Base-by-base conservation (phyloP, 2,797 vertebrate species). In the Pelobates cultripes region DNA sequence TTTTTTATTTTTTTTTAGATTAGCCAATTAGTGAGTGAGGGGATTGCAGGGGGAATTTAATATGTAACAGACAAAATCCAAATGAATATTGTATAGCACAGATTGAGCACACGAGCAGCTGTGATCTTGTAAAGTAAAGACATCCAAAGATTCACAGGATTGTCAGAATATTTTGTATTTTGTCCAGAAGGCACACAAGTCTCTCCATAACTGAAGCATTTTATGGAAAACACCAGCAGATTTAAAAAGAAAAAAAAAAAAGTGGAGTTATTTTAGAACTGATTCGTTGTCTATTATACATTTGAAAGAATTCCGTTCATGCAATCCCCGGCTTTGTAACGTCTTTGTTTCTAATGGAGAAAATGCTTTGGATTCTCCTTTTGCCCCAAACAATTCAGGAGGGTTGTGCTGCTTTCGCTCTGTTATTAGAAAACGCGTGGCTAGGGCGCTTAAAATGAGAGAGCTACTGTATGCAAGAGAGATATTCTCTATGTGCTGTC, bases 401-500 rank as follows among this genome's bases (percentile, higher is more conserved):
- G 90, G 90, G 84, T 87, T 90, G 87, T 87, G 89, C 88, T 85
- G 89, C 88, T 90, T 90, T 90, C 88, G 60, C 85, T 91, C 87
- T 90, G 91, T 89, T 90, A 90, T 89, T 89, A 92, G 90, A 92
- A 91, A 91, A 91, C 89, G 92, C 88, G 91, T 90, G 93, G 90
- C 91, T 89, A 85, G 91, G 91, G 90, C 83, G 84, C 87, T 90
- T 92, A 87, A 90, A 92, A 93, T 88, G 94, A 89, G 92, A 93
- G 90, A 88, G 95, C 94, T 94, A 94, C 94, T 92, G 94, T 94
- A 90, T 91, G 91, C 81, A 89, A 92, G 91, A 91, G 92, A 95
- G 93, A 92, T 92, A 90, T 94, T 93, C 93, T 91, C 95, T 93
- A 94, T 94, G 95, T 92, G 92, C 92, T 91, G 93, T 97, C 95